phyloP scores from a whole-genome alignment of 2,113 vertebrate genomes.

The Recurvirostra avosetta region DNA sequence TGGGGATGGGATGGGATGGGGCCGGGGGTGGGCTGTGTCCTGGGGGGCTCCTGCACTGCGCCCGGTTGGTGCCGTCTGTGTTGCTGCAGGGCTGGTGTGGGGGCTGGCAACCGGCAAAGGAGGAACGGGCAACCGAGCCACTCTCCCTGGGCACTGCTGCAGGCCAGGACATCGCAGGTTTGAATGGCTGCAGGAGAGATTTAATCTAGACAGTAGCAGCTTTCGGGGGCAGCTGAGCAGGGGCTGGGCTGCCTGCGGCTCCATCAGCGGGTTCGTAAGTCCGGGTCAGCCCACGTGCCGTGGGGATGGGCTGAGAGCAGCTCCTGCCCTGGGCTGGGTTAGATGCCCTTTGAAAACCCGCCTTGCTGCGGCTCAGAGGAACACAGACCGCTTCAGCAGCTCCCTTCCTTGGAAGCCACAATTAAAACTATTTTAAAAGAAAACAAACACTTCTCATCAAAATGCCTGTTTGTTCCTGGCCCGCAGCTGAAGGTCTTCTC shows the following conservation, averaged over 20 bases:
- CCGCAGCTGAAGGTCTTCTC: background rate
- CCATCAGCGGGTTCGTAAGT: rapidly evolving
- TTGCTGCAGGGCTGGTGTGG: background rate
- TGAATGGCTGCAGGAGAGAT: background rate
- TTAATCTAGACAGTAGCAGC: background rate
- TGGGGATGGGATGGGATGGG: background rate
- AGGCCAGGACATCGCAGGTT: background rate
- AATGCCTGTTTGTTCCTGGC: background rate
- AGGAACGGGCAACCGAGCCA: rapidly evolving
- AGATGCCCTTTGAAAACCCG: background rate
- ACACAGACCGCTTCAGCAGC: background rate
- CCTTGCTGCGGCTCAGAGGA: background rate
- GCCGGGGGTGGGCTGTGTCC: background rate
- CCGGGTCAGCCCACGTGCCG: rapidly evolving
- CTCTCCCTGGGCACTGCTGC: background rate
- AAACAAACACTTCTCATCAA: conserved; percentile 16
- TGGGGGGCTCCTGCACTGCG: background rate
- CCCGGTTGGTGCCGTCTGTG: rapidly evolving
- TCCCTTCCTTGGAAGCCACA: background rate
- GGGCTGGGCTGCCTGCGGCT: background rate
- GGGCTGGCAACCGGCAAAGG: background rate
- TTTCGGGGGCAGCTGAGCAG: background rate
- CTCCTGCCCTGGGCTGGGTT: background rate
- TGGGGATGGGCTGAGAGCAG: background rate
- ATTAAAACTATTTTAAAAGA: conserved; percentile 26